Base-by-base conservation (phyloP, 1,140 invertebrate species). In the Meloidogyne hapla region DNA sequence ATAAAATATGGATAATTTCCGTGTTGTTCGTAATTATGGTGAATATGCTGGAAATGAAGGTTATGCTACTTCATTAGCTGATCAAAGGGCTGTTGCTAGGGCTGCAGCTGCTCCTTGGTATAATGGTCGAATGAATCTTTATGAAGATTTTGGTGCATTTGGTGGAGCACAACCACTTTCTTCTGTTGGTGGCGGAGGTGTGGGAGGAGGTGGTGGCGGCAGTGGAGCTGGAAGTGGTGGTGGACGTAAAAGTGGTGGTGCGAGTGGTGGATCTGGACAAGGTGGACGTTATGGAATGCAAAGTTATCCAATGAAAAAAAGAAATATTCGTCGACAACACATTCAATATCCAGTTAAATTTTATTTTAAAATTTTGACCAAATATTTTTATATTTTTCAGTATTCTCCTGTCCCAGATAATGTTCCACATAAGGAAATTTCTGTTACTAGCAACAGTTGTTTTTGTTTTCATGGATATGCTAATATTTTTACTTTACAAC, bases 401-500 rank as follows among this genome's bases (percentile, higher is more conserved):
- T 78, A 75, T 66, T 42, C 61, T 8, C 67, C 77, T n/a, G 38
- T 78, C 15, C 62, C 77, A 18, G 77, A 78, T 18, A 45, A 38
- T 23, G 56, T 71, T 12, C 70, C 80, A 28, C 48, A 78, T 40
- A 78, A 75, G 62, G 56, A 42, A 18, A 38, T 80, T 64, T 5
- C 69, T 10, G 28, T 78, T 10, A 64, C 38, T 18, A 13, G 25
- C 28, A 80, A 61, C 23, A 69, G 28, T 10, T 18, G 74, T 48
- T 61, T 72, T 21, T 78, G 75, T 40, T 80, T 80, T 42, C 79
- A 80, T 68, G 79, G 79, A 23, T 80, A 63, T 71, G 28, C 45
- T 21, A 71, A 56, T 42, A 66, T 80, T 38, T 80, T 80, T 48
- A 80, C 79, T 10, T 21, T 80, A 33, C 79, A 80, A 26, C 79